Percentiles rank a stretch among this genome's conserved stretches.
These are phyloP conservation scores for Synergus umbraculus DNA, from an alignment of 2,888 invertebrate species.

Conservation along the genomic window DNA sequence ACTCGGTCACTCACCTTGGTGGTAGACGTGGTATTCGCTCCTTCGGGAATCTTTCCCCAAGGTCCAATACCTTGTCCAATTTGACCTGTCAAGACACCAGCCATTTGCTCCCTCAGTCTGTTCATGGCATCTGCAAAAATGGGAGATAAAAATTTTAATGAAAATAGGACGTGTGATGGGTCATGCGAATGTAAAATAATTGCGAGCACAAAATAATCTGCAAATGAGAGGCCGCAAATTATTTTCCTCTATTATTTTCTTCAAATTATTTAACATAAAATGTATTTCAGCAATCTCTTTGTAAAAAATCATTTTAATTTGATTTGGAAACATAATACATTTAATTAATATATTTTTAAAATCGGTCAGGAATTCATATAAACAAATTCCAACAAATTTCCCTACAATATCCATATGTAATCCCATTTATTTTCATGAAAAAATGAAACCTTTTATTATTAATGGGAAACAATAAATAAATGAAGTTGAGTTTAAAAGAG, in stretches of 20 bases:
- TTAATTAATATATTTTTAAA: too few relatives aligned
- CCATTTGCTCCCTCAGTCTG: conserved; percentile 62
- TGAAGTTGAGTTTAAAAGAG: too few relatives aligned
- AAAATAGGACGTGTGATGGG: background rate
- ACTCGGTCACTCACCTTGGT: conserved; percentile 67
- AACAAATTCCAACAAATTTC: too few relatives aligned
- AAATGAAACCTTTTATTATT: too few relatives aligned
- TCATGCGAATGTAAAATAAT: conserved; percentile 3
- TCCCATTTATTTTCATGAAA: too few relatives aligned
- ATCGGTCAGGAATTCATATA: too few relatives aligned
- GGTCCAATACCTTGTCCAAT: conserved; percentile 53
- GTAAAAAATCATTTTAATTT: too few relatives aligned
- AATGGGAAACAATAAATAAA: too few relatives aligned
- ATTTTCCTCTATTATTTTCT: background rate
- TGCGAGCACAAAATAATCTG: background rate
- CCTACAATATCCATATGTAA: too few relatives aligned
- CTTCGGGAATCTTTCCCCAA: conserved; percentile 67
- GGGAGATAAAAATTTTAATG: background rate
- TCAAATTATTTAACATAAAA: background rate
- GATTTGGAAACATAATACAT: too few relatives aligned
- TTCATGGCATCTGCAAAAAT: conserved; percentile 64
- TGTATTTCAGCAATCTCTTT: background rate
- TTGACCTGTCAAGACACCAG: conserved; percentile 54
- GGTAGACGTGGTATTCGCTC: conserved; percentile 72
- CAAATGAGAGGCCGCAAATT: background rate